Percentiles rank a stretch among this genome's conserved stretches.
Evolutionary conservation across 2,797 vertebrate species (phyloP).

Genomic region (Macroramphosus scolopax): DNA sequence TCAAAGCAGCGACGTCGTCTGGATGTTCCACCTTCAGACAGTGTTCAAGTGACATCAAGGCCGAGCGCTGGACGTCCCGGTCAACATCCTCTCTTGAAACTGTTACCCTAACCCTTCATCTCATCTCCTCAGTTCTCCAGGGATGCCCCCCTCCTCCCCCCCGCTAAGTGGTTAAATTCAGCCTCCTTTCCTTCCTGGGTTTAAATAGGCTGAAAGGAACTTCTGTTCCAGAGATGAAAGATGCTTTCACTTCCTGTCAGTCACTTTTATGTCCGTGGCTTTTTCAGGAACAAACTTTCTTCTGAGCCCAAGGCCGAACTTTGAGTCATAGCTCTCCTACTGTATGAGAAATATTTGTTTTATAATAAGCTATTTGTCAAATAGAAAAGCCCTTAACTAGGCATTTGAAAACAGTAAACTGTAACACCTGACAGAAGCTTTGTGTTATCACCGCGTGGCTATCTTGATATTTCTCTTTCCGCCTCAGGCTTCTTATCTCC

Average conservation of each 20-base stretch:
- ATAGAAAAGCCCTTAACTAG: background rate
- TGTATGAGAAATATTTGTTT: background rate
- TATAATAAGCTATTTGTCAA: background rate
- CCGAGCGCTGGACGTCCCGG: background rate
- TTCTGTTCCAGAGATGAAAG: slow-evolving; percentile 24
- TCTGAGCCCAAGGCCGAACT: background rate
- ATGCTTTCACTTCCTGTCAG: slow-evolving; percentile 18
- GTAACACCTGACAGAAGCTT: background rate
- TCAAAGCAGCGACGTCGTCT: too few relatives aligned
- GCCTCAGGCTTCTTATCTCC: too few relatives aligned
- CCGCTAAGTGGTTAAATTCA: slow-evolving; percentile 30
- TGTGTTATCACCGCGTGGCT: slow-evolving; percentile 1
- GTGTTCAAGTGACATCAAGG: too few relatives aligned
- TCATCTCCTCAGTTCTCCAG: slow-evolving; percentile 7
- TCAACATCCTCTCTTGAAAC: background rate
- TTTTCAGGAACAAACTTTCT: background rate
- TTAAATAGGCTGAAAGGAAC: slow-evolving; percentile 30
- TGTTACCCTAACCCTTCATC: slow-evolving; percentile 2
- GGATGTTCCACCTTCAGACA: background rate
- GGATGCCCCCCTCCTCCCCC: too few relatives aligned
- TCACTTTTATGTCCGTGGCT: slow-evolving; percentile 11
- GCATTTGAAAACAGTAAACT: background rate
- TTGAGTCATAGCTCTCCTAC: background rate
- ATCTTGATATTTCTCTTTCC: background rate
- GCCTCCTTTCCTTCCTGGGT: slow-evolving; percentile 20